Evolutionary conservation across 1,140 invertebrate genomes (phyloP), one percentile per base, ranked within the genome.

Genomic region (Sinella curviseta): DNA sequence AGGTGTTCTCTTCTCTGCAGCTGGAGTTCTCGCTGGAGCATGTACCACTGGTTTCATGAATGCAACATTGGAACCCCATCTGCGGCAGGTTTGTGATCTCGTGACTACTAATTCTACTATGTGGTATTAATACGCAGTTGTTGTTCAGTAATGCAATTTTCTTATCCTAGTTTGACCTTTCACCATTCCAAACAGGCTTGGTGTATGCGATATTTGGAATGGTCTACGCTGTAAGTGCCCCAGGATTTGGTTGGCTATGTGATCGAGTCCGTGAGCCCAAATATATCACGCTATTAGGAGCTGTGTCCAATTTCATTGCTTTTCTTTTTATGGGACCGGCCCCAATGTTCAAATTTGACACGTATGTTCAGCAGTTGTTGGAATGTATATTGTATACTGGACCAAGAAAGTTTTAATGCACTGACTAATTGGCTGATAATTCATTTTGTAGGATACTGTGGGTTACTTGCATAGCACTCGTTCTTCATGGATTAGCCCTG

Each of bases 191-290:
- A 8, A 87, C 95, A 54, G 95, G 95, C 0, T 85, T 95, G n/a
- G 93, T 96, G 90, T 97, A 96, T 86, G 90, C 97, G 20, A 93
- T 96, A 57, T 95, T 94, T 84, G 95, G 95, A 1, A 94, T 92
- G 0, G 90, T 92, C 17, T 97, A 96, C 86, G 94, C 94, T 0
- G 54, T 94, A 0, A 93, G 93, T 0, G 93, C 94, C 0, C 94
- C 95, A 0, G 87, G 88, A 20, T 96, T 93, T 92, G 95, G 95
- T 31, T 93, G 91, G 90, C 82, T 95, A 0, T 94, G 93, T 84
- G 94, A 95, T 85, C 79, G 78, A 12, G 90, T 89, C 77, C 20
- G 36, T 12, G 88, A 89, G 57, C 92, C 93, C 0, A 94, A 93
- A 86, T 86, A 91, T 67, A 89, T 92, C n/a, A 92, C 91, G 0